Base-by-base conservation (phyloP, 2,113 vertebrate species). In the Siphamia tubifer region DNA sequence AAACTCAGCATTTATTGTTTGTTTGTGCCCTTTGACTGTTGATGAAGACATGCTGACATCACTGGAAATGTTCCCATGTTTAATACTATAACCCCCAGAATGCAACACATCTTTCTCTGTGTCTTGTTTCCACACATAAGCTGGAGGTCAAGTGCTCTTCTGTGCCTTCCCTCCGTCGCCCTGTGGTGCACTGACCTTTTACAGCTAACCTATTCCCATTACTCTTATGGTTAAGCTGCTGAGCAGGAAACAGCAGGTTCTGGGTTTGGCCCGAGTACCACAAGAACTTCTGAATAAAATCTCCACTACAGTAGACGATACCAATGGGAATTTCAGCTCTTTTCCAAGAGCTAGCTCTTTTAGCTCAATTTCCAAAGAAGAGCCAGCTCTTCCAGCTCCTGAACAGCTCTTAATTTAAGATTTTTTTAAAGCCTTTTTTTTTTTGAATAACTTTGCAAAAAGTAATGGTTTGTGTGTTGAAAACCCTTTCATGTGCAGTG, bases 151-250 rank as follows among this genome's bases (percentile, higher is more conserved):
- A 77, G 51, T 52, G 64, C 30, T 38, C 65, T 47, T 75, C 53
- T 44, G 31, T 42, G 19, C 39, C 72, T 36, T 34, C 43, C 57
- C 39, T 42, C 60, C 31, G 51, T 45, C 68, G 62, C 68, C 57
- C 61, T 44, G 53, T 3, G n/a, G 68, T 64, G 74, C 65, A 36
- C 49, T 84, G 82, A 82, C 81, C 75, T 82, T 84, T 76, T 45
- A 47, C 43, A 80, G 53, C 49, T 45, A 69, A 69, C 28, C 34
- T 55, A 51, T 72, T 80, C 40, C 52, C 32, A 17, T 68, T 68
- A 75, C 49, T 79, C 62, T 77, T 57, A 16, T 68, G 61, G 21
- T 68, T 74, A 54, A 70, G 68, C 65, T 73, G 53, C 64, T 61
- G 47, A 71, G 56, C 34, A 48, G 38, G 12, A 79, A 71, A 60